Evolutionary conservation across 2,888 invertebrate genomes (phyloP).

Genomic region (Cerceris ruficornis): DNA sequence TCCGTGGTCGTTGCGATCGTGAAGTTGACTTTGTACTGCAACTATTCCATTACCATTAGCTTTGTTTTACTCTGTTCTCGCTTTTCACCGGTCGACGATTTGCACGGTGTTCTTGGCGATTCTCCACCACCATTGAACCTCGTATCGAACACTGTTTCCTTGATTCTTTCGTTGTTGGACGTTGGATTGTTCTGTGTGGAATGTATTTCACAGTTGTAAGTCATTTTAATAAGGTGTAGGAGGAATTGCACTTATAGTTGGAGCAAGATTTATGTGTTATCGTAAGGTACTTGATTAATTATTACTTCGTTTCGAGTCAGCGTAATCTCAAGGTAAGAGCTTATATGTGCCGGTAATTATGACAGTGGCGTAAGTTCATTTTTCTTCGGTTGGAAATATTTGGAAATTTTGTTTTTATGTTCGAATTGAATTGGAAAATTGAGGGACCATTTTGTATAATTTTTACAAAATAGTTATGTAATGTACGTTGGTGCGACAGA

Average conservation of each 20-base stretch:
- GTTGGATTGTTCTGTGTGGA: slow-evolving; percentile 12
- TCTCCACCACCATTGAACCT: slow-evolving; percentile 59
- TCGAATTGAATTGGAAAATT: too few relatives aligned
- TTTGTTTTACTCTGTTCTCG: slow-evolving; percentile 21
- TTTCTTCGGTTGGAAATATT: too few relatives aligned
- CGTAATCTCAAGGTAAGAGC: slow-evolving; percentile 80
- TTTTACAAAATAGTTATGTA: too few relatives aligned
- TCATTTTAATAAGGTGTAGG: background rate
- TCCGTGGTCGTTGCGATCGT: background rate
- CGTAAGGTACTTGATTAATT: background rate
- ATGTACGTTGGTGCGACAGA: too few relatives aligned
- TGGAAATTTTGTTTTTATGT: too few relatives aligned
- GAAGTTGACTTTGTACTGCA: background rate
- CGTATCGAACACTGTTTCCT: slow-evolving; percentile 37
- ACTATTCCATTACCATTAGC: slow-evolving; percentile 21
- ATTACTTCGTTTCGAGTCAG: slow-evolving; percentile 19
- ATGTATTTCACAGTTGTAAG: background rate
- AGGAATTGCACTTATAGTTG: background rate
- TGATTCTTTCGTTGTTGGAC: slow-evolving; percentile 11
- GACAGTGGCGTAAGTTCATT: too few relatives aligned
- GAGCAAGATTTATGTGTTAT: background rate
- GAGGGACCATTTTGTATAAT: too few relatives aligned
- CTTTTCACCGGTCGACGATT: slow-evolving; percentile 23
- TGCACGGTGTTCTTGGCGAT: slow-evolving; percentile 15
- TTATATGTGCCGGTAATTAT: slow-evolving; percentile 66